Percentiles rank a stretch among this genome's conserved stretches.
Conservation (phyloP, 2,888 invertebrate species). For the Cephus runcator region DNA sequence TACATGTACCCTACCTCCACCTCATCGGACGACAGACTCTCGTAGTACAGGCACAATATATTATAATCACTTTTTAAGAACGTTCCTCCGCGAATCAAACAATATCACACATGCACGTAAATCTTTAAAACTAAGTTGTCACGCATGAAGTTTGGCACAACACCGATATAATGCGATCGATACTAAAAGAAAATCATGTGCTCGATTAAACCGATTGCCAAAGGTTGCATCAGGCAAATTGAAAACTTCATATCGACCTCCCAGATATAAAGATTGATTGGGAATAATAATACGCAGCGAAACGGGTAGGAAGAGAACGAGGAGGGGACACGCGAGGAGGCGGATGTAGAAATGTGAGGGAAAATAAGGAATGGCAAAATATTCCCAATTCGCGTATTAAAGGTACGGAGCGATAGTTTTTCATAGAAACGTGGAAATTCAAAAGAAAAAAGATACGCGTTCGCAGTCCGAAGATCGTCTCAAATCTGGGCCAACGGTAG, state of each 20-base stretch:
- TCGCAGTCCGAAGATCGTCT: constrained; percentile 45
- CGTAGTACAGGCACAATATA: neutral
- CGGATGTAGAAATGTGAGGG: constrained; percentile 9
- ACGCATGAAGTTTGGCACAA: neutral
- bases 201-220: neutral
- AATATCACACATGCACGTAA: neutral
- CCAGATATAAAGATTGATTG: neutral
- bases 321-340: constrained; percentile 2
- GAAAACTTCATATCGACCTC: neutral
- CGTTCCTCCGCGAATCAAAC: neutral
- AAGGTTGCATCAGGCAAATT: neutral
- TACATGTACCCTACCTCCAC: neutral
- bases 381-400: neutral
- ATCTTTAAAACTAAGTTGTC: neutral
- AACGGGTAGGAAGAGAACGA: neutral
- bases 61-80: neutral
- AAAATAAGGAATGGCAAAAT: neutral
- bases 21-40: neutral
- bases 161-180: neutral
- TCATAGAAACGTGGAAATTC: neutral
- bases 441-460: constrained; percentile 31
- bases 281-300: neutral
- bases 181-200: neutral
- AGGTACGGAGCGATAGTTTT: neutral
- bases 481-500: constrained; percentile 59